Conservation (phyloP, 2,797 vertebrate genomes). For the Pygocentrus nattereri region DNA sequence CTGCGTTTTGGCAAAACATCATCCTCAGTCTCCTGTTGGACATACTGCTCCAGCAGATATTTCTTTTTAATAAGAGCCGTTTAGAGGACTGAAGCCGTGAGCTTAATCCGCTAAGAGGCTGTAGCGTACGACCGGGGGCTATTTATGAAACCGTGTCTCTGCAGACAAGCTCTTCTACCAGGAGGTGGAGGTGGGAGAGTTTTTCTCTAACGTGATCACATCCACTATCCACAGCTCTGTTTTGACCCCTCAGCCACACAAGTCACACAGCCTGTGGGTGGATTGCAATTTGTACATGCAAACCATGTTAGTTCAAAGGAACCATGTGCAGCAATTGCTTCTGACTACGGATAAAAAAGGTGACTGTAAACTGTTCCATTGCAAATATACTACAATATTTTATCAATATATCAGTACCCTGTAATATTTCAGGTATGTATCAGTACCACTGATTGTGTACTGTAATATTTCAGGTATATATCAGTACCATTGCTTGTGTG, state of each 20-base stretch:
- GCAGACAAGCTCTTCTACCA: background rate
- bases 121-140: background rate
- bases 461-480: no score
- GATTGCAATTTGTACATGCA: background rate
- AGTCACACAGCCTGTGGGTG: slow-evolving; percentile 5
- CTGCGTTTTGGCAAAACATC: slow-evolving; percentile 24
- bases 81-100: background rate
- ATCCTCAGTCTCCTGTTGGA: background rate
- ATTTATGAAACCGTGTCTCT: background rate
- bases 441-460: no score
- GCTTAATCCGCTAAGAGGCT: background rate
- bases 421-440: no score
- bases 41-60: background rate
- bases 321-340: background rate
- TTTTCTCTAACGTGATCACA: background rate
- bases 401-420: no score
- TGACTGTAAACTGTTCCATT: background rate
- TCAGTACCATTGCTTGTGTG: no score
- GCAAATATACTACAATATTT: background rate
- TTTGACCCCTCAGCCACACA: background rate
- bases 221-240: background rate
- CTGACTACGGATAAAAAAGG: slow-evolving; percentile 9
- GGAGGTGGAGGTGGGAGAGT: background rate
- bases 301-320: slow-evolving; percentile 8
- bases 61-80: background rate